These are phyloP conservation scores for Cryptocheilus praepositus DNA, from an alignment of 2,888 invertebrate genomes.

Conservation along the genomic window DNA sequence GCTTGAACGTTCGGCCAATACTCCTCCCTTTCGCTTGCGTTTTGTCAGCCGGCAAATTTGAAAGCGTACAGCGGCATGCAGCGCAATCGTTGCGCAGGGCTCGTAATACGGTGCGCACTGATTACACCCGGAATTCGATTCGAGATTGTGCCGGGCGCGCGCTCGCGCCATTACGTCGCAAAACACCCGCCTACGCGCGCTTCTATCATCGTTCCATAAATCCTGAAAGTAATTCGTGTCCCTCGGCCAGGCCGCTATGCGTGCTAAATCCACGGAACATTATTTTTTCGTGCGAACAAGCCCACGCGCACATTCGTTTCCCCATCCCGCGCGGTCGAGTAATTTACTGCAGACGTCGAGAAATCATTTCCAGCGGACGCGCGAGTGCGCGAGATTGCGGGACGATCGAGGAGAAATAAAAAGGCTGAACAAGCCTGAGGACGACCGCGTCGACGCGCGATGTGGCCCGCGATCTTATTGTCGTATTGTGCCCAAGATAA, in stretches of 20 bases:
- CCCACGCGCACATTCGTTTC: constrained; percentile 2
- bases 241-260: constrained; percentile 1
- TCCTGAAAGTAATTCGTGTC: constrained; percentile 8
- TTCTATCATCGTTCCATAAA: constrained; percentile 7
- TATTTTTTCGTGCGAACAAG: constrained; percentile 6
- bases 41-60: too few species aligned
- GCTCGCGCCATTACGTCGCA: too few species aligned
- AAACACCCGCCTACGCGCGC: background rate
- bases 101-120: too few species aligned
- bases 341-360: constrained; percentile 9
- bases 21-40: too few species aligned
- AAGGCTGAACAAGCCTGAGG: background rate
- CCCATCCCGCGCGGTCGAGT: background rate
- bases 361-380: constrained; percentile 9
- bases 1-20: too few species aligned
- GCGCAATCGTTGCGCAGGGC: too few species aligned
- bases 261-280: background rate
- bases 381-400: constrained; percentile 2
- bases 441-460: too few species aligned
- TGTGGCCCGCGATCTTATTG: too few species aligned
- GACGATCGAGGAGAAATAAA: background rate
- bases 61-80: too few species aligned
- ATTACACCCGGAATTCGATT: too few species aligned
- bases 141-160: too few species aligned
- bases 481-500: too few species aligned